phyloP scores from a whole-genome alignment of 2,113 vertebrate species.

The Emydocephalus ijimae region DNA sequence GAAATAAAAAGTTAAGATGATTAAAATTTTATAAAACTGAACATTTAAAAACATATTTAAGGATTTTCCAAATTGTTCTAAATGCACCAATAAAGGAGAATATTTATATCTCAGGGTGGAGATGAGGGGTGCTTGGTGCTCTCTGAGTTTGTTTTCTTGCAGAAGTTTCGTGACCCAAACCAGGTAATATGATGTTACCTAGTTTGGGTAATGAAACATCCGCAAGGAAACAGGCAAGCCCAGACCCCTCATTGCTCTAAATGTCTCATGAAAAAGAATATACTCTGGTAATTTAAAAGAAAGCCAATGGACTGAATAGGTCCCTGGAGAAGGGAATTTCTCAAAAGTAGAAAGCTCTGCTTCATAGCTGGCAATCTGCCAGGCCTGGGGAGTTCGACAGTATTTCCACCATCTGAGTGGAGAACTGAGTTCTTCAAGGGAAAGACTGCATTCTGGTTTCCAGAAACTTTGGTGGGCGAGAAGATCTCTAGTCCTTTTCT shows the following conservation, averaged over 20 bases:
- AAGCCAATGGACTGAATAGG: background rate
- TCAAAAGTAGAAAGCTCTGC: background rate
- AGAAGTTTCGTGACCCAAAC: too few relatives aligned
- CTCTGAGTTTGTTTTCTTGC: too few relatives aligned
- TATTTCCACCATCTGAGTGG: background rate
- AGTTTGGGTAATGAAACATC: too few relatives aligned
- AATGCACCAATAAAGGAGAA: background rate
- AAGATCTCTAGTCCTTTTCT: background rate
- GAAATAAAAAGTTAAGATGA: background rate
- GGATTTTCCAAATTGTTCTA: background rate
- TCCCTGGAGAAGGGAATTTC: background rate
- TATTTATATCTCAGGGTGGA: too few relatives aligned
- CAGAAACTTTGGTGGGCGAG: background rate
- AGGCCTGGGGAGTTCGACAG: background rate
- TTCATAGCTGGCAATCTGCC: background rate
- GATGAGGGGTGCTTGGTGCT: too few relatives aligned
- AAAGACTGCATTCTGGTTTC: background rate
- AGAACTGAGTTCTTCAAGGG: background rate
- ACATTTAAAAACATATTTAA: background rate
- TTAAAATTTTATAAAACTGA: background rate
- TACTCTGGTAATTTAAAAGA: background rate
- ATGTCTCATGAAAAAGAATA: background rate
- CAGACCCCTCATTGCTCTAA: background rate
- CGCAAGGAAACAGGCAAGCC: too few relatives aligned
- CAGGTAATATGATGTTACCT: too few relatives aligned